Percentiles rank a stretch among this genome's conserved stretches.
Conservation (phyloP, 2,797 vertebrate species). For the Pterois miles region DNA sequence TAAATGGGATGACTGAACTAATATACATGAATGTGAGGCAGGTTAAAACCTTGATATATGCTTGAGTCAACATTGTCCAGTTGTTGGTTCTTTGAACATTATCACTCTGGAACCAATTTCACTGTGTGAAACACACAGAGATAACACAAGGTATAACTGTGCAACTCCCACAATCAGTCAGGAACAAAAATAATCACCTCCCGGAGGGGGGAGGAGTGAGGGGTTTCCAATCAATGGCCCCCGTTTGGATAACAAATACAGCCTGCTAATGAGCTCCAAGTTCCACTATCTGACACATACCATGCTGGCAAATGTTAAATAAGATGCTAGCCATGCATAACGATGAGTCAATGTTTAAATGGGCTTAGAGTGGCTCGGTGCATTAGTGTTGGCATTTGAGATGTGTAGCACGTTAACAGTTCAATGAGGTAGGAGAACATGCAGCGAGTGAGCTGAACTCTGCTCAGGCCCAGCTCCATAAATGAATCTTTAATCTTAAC, state of each 20-base stretch:
- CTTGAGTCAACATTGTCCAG: neutral
- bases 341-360: constrained; percentile 62
- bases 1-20: neutral
- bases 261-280: constrained; percentile 63
- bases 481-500: constrained; percentile 72
- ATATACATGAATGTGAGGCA: neutral
- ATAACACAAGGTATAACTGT: constrained; percentile 44
- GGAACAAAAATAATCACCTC: constrained; percentile 43
- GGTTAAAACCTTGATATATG: constrained; percentile 4
- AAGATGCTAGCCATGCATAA: constrained; percentile 47
- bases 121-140: constrained; percentile 31
- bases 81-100: constrained; percentile 22
- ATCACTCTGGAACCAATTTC: constrained; percentile 47
- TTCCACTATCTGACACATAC: constrained; percentile 44
- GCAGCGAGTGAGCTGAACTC: constrained; percentile 52
- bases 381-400: constrained; percentile 38
- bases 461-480: constrained; percentile 48
- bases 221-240: constrained; percentile 55
- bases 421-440: constrained; percentile 26
- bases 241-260: constrained; percentile 63
- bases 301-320: constrained; percentile 59
- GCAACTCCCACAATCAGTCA: constrained; percentile 43
- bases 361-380: constrained; percentile 28
- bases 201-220: neutral
- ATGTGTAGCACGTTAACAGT: constrained; percentile 47